Percentiles rank a stretch among this genome's conserved stretches.
Conservation (phyloP, 2,113 vertebrate genomes). For the Marmota flaviventris region DNA sequence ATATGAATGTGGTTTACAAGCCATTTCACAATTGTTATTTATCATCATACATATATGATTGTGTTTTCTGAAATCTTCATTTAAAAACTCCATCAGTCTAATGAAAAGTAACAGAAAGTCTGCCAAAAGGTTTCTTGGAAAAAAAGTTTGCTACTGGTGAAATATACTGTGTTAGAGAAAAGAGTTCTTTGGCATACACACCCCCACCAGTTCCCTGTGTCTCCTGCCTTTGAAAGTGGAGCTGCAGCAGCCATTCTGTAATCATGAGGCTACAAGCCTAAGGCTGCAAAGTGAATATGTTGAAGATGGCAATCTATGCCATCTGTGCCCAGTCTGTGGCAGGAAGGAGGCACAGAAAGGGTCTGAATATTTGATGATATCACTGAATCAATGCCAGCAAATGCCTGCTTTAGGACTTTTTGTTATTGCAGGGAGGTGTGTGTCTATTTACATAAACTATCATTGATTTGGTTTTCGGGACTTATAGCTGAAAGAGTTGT, state of each 20-base stretch:
- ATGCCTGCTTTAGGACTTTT: background rate
- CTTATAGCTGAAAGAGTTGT: background rate
- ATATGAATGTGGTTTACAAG: background rate
- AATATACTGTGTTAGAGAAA: background rate
- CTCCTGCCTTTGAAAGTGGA: background rate
- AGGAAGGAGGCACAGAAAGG: background rate
- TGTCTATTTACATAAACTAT: background rate
- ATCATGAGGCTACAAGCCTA: background rate
- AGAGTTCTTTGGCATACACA: background rate
- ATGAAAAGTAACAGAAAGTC: constrained; percentile 36
- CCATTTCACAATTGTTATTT: background rate
- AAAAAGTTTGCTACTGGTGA: background rate
- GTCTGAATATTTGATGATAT: background rate
- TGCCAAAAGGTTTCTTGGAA: background rate
- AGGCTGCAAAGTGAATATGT: background rate
- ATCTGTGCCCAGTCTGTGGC: background rate
- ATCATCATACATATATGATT: background rate
- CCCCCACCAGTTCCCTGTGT: background rate
- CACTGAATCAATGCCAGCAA: background rate
- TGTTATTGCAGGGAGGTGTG: background rate
- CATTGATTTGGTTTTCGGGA: background rate
- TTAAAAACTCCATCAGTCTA: background rate
- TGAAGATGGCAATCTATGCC: background rate
- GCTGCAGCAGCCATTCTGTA: background rate
- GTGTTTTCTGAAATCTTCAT: background rate